phyloP scores from a whole-genome alignment of 1,140 invertebrate species.

The Diplogasteroides magnus region DNA sequence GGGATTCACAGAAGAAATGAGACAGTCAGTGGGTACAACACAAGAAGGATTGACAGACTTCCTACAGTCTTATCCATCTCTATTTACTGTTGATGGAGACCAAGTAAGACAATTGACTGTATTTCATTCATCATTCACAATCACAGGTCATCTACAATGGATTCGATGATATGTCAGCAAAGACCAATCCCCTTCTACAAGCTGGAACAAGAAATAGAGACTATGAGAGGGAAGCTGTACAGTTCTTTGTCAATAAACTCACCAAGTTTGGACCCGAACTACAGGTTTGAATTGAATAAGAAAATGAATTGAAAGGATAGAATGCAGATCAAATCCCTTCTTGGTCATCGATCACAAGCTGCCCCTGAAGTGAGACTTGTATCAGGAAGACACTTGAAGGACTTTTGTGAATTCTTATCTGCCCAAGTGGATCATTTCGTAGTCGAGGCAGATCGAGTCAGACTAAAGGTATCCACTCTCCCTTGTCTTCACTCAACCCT shows the following conservation, averaged over 20 bases:
- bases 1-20: conserved; percentile 51
- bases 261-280: conserved; percentile 77
- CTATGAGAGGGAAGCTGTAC: conserved; percentile 83
- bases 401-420: conserved; percentile 82
- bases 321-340: conserved; percentile 76
- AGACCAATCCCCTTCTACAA: conserved; percentile 56
- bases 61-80: conserved; percentile 73
- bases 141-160: conserved; percentile 68
- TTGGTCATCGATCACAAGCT: conserved; percentile 85
- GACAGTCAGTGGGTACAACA: conserved; percentile 55
- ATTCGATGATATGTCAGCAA: conserved; percentile 58
- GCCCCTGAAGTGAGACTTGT: conserved; percentile 90
- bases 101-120: conserved; percentile 63
- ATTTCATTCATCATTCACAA: not conserved
- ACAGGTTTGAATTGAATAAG: too few relatives aligned
- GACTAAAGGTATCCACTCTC: conserved; percentile 57
- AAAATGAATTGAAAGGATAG: too few relatives aligned
- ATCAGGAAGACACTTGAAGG: conserved; percentile 82
- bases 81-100: conserved; percentile 84
- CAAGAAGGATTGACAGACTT: conserved; percentile 69
- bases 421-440: conserved; percentile 80
- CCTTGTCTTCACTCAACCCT: not conserved
- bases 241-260: conserved; percentile 86
- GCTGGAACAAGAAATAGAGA: conserved; percentile 67
- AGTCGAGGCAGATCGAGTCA: conserved; percentile 76